phyloP scores from a whole-genome alignment of 2,113 vertebrate genomes.

The Cromileptes altivelis region DNA sequence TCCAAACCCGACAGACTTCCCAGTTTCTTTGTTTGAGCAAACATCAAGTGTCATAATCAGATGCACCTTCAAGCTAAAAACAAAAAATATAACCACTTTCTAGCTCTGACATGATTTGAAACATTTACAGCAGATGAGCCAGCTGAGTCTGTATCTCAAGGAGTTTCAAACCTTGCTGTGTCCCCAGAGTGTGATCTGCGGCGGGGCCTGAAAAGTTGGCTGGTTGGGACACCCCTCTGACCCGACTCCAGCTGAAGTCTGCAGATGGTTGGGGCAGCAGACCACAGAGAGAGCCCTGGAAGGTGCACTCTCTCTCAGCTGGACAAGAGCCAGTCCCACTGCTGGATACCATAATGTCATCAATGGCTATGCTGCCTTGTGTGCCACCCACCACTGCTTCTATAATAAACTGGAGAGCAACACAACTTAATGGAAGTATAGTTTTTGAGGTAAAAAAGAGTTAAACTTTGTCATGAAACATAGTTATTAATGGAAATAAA shows the following conservation, averaged over 20 bases:
- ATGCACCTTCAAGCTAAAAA: background rate
- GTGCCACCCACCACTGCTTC: conserved; percentile 77
- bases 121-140: background rate
- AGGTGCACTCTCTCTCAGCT: conserved; percentile 85
- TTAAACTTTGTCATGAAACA: background rate
- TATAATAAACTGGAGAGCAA: conserved; percentile 80
- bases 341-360: conserved; percentile 74
- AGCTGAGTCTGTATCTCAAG: background rate
- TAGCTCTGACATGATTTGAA: background rate
- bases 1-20: background rate
- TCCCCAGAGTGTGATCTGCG: conserved; percentile 83
- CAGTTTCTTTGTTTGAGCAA: background rate
- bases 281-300: conserved; percentile 85
- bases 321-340: conserved; percentile 74
- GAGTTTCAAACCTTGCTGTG: conserved; percentile 75
- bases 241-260: conserved; percentile 76
- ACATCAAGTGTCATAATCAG: background rate
- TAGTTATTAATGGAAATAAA: background rate
- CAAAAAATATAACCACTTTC: background rate
- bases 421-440: background rate
- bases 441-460: background rate
- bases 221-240: conserved; percentile 64
- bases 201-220: conserved; percentile 73
- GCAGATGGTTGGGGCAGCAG: conserved; percentile 60
- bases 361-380: conserved; percentile 80